phyloP scores from a whole-genome alignment of 2,113 vertebrate species.

The Pimephales promelas region DNA sequence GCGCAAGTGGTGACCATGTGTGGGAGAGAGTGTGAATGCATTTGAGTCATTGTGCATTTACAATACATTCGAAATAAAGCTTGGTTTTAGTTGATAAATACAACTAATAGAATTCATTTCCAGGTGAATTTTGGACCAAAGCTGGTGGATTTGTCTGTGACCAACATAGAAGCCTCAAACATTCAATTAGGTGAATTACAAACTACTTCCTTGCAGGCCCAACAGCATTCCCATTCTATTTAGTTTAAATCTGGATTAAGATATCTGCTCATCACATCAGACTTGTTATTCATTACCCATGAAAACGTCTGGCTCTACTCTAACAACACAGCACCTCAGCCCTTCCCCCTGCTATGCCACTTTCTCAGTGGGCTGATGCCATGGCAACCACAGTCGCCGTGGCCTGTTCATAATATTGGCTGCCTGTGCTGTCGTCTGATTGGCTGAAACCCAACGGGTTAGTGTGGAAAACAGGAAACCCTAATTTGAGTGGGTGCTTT shows the following conservation, averaged over 20 bases:
- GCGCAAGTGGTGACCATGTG: not conserved
- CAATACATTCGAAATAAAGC: not conserved
- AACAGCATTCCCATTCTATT: conserved; percentile 12
- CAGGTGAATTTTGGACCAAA: conserved; percentile 6
- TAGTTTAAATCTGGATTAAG: conserved; percentile 12
- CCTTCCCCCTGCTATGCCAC: conserved; percentile 34
- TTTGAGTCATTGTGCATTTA: conserved; percentile 2
- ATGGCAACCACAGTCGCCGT: conserved; percentile 69
- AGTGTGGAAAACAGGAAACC: conserved; percentile 81
- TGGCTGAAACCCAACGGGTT: conserved; percentile 68
- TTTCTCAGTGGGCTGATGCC: conserved; percentile 61
- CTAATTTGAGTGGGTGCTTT: conserved; percentile 74
- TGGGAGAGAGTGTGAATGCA: conserved; percentile 10
- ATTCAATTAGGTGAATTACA: not conserved
- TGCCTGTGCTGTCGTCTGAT: conserved; percentile 68
- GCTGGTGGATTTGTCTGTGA: conserved; percentile 3
- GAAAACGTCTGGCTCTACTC: conserved; percentile 13
- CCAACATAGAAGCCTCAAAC: not conserved
- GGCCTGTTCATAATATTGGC: conserved; percentile 65
- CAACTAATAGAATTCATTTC: not conserved
- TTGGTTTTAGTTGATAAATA: not conserved
- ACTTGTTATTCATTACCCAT: not conserved
- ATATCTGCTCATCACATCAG: not conserved
- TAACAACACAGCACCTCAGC: conserved; percentile 35
- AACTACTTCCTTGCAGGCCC: not conserved